These are phyloP conservation scores for Venustaconcha ellipsiformis DNA, from an alignment of 1,140 invertebrate species.

Conservation along the genomic window DNA sequence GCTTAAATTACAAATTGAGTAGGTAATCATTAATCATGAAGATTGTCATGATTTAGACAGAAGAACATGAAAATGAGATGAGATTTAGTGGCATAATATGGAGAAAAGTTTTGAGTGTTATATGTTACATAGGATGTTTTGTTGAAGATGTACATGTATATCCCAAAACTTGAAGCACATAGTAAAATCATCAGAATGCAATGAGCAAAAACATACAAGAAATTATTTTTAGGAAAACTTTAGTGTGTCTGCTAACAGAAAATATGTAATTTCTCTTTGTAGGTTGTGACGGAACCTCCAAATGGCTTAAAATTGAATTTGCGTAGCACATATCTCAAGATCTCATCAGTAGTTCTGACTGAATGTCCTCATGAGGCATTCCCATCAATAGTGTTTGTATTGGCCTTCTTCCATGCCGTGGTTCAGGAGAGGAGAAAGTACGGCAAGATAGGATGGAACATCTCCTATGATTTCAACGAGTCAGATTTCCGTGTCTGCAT, in stretches of 20 bases:
- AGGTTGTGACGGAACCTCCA: constrained; percentile 90
- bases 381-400: constrained; percentile 83
- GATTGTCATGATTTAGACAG: too few relatives aligned
- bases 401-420: constrained; percentile 92
- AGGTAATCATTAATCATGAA: too few relatives aligned
- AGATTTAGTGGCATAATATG: too few relatives aligned
- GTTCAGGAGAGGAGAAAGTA: constrained; percentile 90
- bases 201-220: too few relatives aligned
- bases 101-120: too few relatives aligned
- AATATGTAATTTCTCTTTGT: too few relatives aligned
- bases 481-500: constrained; percentile 90
- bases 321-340: constrained; percentile 89
- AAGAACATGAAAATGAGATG: too few relatives aligned
- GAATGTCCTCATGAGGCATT: constrained; percentile 80
- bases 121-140: not conserved
- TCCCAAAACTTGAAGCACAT: too few relatives aligned
- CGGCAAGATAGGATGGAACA: constrained; percentile 94
- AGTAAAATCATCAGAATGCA: too few relatives aligned
- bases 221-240: too few relatives aligned
- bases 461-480: constrained; percentile 92
- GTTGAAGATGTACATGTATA: not conserved
- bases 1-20: too few relatives aligned
- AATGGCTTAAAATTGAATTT: constrained; percentile 91
- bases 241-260: too few relatives aligned
- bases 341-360: constrained; percentile 78